phyloP scores from a whole-genome alignment of 2,797 vertebrate genomes.

The Taenioides sp. region DNA sequence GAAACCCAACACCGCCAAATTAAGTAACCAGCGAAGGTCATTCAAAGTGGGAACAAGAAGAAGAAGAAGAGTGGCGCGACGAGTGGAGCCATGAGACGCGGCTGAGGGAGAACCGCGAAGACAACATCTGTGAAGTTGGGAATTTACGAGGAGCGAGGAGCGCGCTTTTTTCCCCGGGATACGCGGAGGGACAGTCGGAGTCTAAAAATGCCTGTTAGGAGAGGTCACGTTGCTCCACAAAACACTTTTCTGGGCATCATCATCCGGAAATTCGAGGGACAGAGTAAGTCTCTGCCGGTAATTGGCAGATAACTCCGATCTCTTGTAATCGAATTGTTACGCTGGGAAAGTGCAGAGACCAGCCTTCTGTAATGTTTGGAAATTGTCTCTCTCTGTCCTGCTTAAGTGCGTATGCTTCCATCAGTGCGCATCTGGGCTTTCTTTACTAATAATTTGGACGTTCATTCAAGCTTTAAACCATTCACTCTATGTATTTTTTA shows the following conservation, averaged over 20 bases:
- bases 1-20: slow-evolving; percentile 48
- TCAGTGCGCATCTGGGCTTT: background rate
- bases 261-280: slow-evolving; percentile 98
- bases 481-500: background rate
- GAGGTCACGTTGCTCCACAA: slow-evolving; percentile 98
- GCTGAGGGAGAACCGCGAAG: slow-evolving; percentile 70
- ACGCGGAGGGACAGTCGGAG: slow-evolving; percentile 60
- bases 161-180: slow-evolving; percentile 58
- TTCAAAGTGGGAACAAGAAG: slow-evolving; percentile 73
- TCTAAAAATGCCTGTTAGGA: slow-evolving; percentile 95
- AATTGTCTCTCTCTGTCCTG: too few species aligned
- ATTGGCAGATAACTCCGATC: background rate
- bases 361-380: background rate
- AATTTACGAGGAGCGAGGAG: slow-evolving; percentile 65
- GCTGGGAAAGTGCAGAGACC: background rate
- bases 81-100: slow-evolving; percentile 74
- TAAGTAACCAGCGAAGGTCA: slow-evolving; percentile 46
- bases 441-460: background rate
- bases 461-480: background rate
- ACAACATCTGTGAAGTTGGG: slow-evolving; percentile 81
- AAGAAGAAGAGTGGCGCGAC: slow-evolving; percentile 57
- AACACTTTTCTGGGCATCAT: slow-evolving; percentile 98
- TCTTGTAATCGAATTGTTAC: background rate
- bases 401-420: background rate
- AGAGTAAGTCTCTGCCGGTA: slow-evolving; percentile 87